Evolutionary conservation across 2,888 invertebrate species (phyloP), one percentile per base, ranked within the genome.

Genomic region (Empis livida): DNA sequence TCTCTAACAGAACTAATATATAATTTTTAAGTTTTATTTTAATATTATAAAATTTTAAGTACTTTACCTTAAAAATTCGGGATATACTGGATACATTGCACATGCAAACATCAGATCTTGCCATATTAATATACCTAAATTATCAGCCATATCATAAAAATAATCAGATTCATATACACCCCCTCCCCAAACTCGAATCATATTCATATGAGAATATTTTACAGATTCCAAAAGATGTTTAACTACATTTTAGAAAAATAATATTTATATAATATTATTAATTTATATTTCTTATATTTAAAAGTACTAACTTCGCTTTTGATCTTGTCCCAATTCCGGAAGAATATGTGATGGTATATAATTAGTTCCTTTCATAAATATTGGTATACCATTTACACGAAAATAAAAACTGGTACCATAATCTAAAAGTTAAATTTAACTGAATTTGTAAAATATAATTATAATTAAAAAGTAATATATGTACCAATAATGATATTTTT

Each of bases 181-280:
- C n/a, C 97, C 97, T 23, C 97, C 97, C 97, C 97, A 99, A 2
- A 97, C 88, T n/a, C 97, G 75, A 13, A 97, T 69, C 82, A 91
- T 89, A 59, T 90, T 88, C 87, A 94, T 92, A 62, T 95, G 79
- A 0, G 83, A 80, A 10, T 82, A 78, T 54, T 76, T 78, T 1
- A 84, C 84, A 0, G 87, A 80, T 45, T 67, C 61, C 35, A 95
- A 64, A 2, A 93, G 70, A 52, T 76, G 68, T 31, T 75, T 68
- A 45, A 89, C 76, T 71, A 54, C n/a, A n/a, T n/a, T n/a, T 2
- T 44, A 31, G 4, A n/a, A 14, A 14, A 37, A 14, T 37, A 15
- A 15, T 16, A 10, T 38, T 37, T 37, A 37, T n/a, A n/a, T n/a
- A 37, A 15, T 5, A 38, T 15, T 15, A 16, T 15, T 5, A 10